Conservation (phyloP, 92 coral and sea anemone genomes). For the Anthopleura xanthogrammica region DNA sequence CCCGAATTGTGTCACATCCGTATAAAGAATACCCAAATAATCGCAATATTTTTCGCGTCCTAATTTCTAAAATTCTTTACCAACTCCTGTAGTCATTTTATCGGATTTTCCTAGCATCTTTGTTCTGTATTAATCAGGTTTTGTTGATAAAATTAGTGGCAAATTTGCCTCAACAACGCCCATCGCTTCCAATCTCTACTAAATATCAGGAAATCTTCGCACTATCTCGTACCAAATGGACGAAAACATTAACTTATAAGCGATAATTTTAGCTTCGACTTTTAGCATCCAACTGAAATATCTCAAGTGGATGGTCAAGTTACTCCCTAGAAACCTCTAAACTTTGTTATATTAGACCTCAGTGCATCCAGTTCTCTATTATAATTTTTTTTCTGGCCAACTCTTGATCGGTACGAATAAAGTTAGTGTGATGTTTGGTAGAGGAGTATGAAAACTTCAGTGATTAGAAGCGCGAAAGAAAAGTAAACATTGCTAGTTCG, state of each 20-base stretch:
- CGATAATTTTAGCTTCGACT: not conserved
- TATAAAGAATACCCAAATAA: conserved; percentile 9
- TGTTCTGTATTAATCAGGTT: not conserved
- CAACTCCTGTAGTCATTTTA: conserved; percentile 3
- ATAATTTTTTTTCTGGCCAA: not conserved
- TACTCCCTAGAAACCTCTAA: not conserved
- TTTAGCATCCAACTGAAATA: conserved; percentile 7
- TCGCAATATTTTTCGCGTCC: conserved; percentile 14
- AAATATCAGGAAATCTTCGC: conserved; percentile 34
- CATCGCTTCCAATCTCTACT: conserved; percentile 26
- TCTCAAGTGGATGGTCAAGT: not conserved
- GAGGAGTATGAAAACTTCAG: not conserved
- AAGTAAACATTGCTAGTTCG: not conserved
- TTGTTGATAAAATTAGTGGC: conserved; percentile 25
- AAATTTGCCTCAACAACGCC: conserved; percentile 43
- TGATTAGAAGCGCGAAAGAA: not conserved
- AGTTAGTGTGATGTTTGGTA: not conserved
- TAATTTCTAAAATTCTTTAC: not conserved
- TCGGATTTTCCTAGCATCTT: conserved; percentile 10
- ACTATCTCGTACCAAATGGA: conserved; percentile 7
- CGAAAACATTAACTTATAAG: not conserved
- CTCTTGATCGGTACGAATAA: not conserved
- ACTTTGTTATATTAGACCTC: not conserved
- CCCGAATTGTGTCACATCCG: conserved; percentile 16
- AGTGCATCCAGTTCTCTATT: not conserved